Base-by-base conservation (phyloP, 2,797 vertebrate genomes). In the Salarias fasciatus region DNA sequence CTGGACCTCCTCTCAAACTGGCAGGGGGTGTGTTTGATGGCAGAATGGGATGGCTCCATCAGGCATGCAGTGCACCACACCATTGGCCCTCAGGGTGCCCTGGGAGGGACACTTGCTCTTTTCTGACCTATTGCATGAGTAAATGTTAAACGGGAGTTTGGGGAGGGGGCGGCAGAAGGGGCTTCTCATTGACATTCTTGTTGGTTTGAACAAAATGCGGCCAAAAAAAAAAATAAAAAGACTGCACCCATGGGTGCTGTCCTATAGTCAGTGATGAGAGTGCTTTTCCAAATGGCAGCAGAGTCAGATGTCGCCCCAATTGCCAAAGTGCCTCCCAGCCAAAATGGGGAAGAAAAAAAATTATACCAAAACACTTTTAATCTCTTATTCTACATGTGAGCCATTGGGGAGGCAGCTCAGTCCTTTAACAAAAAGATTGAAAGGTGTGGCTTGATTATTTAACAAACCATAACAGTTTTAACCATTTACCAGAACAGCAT, bases 41-140 rank as follows among this genome's bases (percentile, higher is more conserved):
- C 6, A 14, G 42, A 4, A 13, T 42, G 5, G 29, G 36, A 37
- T 35, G 24, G 59, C 51, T 65, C 63, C 62, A 91, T 91, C 83
- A 87, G 60, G 44, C 84, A 91, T 92, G 86, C 88, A 86, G 77
- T 36, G 48, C 80, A 53, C 52, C 63, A 40, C 68, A 28, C 68
- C 35, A 13, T 11, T 60, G 77, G 83, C 84, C 89, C 79, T 69
- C 63, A 1, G 86, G 88, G 75, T 74, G 69, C 63, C 80, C 88
- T 88, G 68, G 72, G 72, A 89, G 92, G 88, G 77, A 82, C 74
- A 73, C 84, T 89, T 92, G 92, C 91, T 93, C 90, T 92, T 92
- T 90, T 88, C 85, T 89, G 91, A 93, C 91, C 91, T 92, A 92
- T 93, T n/a, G 72, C 87, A 72, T 31, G 63, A 82, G 90, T 76